A percentile compares a stretch with the other conserved stretches of the same genome.
phyloP scores from a whole-genome alignment of 2,797 vertebrate genomes.

The Kryptolebias ocellatus region DNA sequence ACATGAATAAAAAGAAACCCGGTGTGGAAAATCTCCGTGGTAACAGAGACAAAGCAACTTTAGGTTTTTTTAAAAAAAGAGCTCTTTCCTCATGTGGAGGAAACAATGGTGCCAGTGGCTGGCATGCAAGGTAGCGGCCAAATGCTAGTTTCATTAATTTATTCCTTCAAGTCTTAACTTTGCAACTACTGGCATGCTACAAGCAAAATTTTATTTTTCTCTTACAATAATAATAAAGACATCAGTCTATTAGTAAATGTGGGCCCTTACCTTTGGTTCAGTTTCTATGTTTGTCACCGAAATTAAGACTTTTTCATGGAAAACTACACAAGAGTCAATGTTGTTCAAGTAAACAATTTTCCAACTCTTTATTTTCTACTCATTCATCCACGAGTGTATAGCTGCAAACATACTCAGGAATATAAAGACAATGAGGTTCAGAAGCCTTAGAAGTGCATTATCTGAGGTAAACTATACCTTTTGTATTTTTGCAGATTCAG shows the following conservation, averaged over 20 bases:
- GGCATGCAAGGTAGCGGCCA: no score
- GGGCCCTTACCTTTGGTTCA: no score
- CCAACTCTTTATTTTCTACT: slow-evolving; percentile 45
- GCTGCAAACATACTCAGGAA: slow-evolving; percentile 40
- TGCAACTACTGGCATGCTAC: no score
- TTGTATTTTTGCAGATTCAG: slow-evolving; percentile 44
- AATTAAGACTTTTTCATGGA: not conserved
- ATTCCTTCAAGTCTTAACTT: not conserved
- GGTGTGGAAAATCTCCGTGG: no score
- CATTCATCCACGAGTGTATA: slow-evolving; percentile 33
- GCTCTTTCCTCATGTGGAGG: no score
- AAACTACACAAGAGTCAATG: slow-evolving; percentile 13
- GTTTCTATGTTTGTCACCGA: not conserved
- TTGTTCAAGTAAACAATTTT: slow-evolving; percentile 26
- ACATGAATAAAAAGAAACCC: no score
- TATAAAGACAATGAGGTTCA: slow-evolving; percentile 43
- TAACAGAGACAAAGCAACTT: no score
- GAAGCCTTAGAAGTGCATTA: slow-evolving; percentile 39
- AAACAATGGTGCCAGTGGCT: no score
- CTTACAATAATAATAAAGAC: not conserved
- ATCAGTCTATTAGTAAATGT: no score
- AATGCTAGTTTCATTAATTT: not conserved
- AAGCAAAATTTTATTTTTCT: no score
- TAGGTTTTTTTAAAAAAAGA: no score
- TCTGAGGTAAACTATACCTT: slow-evolving; percentile 59